Conservation (phyloP, 2,888 invertebrate genomes). For the Torymus auratus region DNA sequence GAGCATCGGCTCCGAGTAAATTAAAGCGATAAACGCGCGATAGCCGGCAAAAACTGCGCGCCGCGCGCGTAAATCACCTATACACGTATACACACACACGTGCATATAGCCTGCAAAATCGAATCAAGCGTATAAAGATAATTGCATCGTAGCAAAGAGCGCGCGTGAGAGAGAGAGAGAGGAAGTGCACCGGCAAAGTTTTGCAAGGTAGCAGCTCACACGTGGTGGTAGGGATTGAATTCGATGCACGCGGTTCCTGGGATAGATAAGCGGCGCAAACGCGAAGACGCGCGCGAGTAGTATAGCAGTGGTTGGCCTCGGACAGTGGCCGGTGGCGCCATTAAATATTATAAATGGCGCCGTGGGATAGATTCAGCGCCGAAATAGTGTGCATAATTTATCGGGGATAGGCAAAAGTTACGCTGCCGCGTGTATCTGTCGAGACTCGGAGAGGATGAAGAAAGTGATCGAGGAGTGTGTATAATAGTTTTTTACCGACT, state of each 20-base stretch:
- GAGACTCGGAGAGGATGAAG: constrained; percentile 4
- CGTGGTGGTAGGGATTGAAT: constrained; percentile 24
- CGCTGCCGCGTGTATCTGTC: background rate
- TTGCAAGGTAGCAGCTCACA: background rate
- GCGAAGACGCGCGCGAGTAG: background rate
- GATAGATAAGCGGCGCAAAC: constrained; percentile 29
- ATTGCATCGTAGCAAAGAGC: background rate
- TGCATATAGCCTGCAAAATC: too few species aligned
- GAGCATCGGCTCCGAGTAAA: constrained; percentile 20
- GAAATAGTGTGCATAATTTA: constrained; percentile 43
- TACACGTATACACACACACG: background rate
- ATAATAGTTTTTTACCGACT: background rate
- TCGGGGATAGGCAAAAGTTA: background rate
- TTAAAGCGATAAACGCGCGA: constrained; percentile 24
- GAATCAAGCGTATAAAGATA: background rate
- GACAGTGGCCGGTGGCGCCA: constrained; percentile 12
- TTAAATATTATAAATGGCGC: constrained; percentile 50
- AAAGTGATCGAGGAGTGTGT: background rate
- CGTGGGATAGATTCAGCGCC: constrained; percentile 38
- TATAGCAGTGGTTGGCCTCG: too few species aligned
- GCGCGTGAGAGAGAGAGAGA: background rate
- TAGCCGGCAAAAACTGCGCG: constrained; percentile 3
- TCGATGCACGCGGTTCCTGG: constrained; percentile 43
- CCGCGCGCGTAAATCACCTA: constrained; percentile 1
- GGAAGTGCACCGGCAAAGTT: constrained; percentile 7